Evolutionary conservation across 1,140 invertebrate genomes (phyloP).

Genomic region (Harlomillsia oculata): DNA sequence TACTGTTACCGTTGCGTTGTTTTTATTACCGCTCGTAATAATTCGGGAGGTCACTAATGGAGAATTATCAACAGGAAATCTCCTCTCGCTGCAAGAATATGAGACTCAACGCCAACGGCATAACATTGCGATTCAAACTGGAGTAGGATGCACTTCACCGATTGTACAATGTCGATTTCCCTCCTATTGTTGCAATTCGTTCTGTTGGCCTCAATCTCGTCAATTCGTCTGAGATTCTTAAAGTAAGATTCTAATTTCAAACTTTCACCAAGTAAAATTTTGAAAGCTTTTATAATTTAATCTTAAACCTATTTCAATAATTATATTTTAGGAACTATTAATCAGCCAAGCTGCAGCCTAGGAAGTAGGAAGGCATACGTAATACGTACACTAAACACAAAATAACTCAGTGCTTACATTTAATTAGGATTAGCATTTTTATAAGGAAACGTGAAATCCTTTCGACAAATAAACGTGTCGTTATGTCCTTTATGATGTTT

Average conservation of each 20-base stretch:
- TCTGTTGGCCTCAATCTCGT: slow-evolving; percentile 77
- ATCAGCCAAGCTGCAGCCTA: slow-evolving; percentile 24
- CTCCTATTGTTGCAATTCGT: slow-evolving; percentile 68
- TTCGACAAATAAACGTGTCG: no score
- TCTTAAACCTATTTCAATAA: not conserved
- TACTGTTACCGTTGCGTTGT: not conserved
- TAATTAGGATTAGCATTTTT: no score
- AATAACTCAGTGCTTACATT: not conserved
- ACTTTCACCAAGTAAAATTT: not conserved
- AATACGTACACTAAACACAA: not conserved
- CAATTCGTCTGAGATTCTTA: slow-evolving; percentile 66
- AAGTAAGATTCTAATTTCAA: slow-evolving; percentile 45
- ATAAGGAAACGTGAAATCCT: no score
- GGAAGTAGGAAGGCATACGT: not conserved
- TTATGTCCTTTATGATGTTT: no score
- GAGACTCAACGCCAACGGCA: slow-evolving; percentile 72
- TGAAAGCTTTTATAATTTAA: not conserved
- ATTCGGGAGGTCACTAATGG: not conserved
- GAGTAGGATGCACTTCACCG: slow-evolving; percentile 78
- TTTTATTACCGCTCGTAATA: not conserved
- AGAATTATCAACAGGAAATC: slow-evolving; percentile 44
- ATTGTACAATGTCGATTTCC: slow-evolving; percentile 65
- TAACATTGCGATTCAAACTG: slow-evolving; percentile 77
- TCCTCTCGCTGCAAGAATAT: slow-evolving; percentile 65
- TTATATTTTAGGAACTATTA: slow-evolving; percentile 22